Evolutionary conservation across 2,888 invertebrate genomes (phyloP), one percentile per base, ranked within the genome.

Genomic region (Dicyrtomina minuta): DNA sequence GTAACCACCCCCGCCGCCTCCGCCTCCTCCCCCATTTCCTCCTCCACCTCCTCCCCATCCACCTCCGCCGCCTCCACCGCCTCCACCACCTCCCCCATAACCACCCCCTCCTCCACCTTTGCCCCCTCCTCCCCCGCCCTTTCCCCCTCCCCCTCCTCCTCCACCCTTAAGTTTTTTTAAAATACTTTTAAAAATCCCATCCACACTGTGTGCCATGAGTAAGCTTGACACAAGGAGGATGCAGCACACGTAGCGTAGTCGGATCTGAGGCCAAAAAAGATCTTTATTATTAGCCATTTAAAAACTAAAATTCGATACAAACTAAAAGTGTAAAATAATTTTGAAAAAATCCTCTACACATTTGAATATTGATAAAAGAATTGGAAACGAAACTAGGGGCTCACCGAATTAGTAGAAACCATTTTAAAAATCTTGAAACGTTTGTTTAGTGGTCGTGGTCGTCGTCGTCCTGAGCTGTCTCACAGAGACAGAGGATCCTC

Each of bases 131-230:
- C 56, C 56, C 13, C 56, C 27, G 13, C 33, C 33, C 4, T 27
- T 27, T 27, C n/a, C n/a, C 1, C 56, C 56, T 13, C 56, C 56
- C 3, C 56, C 56, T 26, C 27, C 27, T n/a, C 56, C 56, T n/a
- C 56, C 56, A 13, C 56, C 56, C 27, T 56, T 56, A 17, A 56
- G 56, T 27, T 56, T 56, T 15, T 56, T 56, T 27, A 56, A 27
- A 56, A 56, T 59, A 4, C 59, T 53, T 24, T 65, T 65, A 13
- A 65, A 55, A 17, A 65, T 65, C 5, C 64, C 64, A 55, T 65
- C 64, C 1, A 41, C 64, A 17, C 33, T 39, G 24, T 65, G 64
- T 6, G 51, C 51, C 55, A 53, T 17, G 17, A 65, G 33, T 2
- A 65, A 39, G 27, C 53, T 26, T 5, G 64, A 65, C 13, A 65